Evolutionary conservation across 2,113 vertebrate genomes (phyloP).

Genomic region (Morone saxatilis): DNA sequence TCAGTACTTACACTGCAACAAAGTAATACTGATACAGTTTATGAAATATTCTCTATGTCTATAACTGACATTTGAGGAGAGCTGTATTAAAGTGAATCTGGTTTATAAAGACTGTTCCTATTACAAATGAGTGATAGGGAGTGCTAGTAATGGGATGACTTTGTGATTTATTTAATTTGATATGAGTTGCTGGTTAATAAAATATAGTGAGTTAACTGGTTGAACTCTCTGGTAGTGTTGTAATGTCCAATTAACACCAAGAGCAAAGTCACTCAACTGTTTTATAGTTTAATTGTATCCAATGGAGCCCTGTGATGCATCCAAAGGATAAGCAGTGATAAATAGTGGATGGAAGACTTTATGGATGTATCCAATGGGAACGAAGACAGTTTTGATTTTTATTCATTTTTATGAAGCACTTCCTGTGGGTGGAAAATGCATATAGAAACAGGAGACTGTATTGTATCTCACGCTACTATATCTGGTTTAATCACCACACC

Average conservation of each 20-base stretch:
- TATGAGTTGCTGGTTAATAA: not conserved
- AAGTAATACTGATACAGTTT: not conserved
- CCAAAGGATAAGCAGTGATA: no score
- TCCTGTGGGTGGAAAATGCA: not conserved
- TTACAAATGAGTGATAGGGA: not conserved
- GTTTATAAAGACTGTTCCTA: not conserved
- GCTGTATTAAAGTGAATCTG: slow-evolving; percentile 15
- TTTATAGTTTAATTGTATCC: slow-evolving; percentile 2
- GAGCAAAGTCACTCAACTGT: not conserved
- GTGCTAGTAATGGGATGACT: not conserved
- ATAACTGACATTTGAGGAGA: slow-evolving; percentile 1
- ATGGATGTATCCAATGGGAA: not conserved
- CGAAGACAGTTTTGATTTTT: not conserved
- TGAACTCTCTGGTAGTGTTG: not conserved
- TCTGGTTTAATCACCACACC: slow-evolving; percentile 12
- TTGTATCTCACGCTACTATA: not conserved
- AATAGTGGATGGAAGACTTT: no score
- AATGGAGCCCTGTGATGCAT: not conserved
- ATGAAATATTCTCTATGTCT: not conserved
- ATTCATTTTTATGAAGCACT: not conserved
- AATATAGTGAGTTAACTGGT: not conserved
- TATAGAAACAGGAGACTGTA: not conserved
- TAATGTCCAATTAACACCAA: not conserved
- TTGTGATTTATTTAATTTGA: not conserved
- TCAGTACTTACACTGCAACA: not conserved